Evolutionary conservation across 2,113 vertebrate genomes (phyloP), one percentile per base, ranked within the genome.

Genomic region (Triplophysa tibetana): DNA sequence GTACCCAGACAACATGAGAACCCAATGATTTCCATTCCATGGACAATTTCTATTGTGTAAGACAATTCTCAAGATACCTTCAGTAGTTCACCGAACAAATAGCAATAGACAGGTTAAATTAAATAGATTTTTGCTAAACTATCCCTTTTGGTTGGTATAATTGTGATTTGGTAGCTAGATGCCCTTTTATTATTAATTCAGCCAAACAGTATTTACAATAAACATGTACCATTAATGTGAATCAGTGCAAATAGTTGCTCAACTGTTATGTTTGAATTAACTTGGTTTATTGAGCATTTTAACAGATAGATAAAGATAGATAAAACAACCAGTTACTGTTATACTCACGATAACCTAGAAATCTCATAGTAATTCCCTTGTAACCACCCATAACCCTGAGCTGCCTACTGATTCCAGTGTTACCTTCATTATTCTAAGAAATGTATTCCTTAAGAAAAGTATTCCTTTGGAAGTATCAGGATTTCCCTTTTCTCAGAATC

Each of bases 401-500:
- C 54, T 21, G 19, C 8, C 19, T 14, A 68, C 41, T 14, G 11
- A 68, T 58, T 58, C 11, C 12, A 21, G 14, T 62, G 17, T 62
- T 17, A 17, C 19, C 5, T 14, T 41, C 1, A 33, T 41, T 29
- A 9, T 21, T 58, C 19, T 10, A 58, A 38, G 11, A 62, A 45
- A 62, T 75, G 8, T 48, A 43, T 63, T 45, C 62, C 43, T 45
- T 45, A 8, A 6, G 33, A 33, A 38, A 38, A 38, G 24, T 29
- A 61, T 61, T 74, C 29, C 29, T 58, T 13, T 17, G 70, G 12
- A 43, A 43, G 60, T 24, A 43, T 43, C n/a, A 45, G 56, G 70
- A 75, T 75, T 75, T 75, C 72, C 72, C 58, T 63, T 43, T 43
- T 2, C 61, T 23, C 26, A 67, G 54, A 54, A 61, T 14, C 8